Evolutionary conservation across 2,888 invertebrate species (phyloP), one percentile per base, ranked within the genome.

Genomic region (Amitus sp.): DNA sequence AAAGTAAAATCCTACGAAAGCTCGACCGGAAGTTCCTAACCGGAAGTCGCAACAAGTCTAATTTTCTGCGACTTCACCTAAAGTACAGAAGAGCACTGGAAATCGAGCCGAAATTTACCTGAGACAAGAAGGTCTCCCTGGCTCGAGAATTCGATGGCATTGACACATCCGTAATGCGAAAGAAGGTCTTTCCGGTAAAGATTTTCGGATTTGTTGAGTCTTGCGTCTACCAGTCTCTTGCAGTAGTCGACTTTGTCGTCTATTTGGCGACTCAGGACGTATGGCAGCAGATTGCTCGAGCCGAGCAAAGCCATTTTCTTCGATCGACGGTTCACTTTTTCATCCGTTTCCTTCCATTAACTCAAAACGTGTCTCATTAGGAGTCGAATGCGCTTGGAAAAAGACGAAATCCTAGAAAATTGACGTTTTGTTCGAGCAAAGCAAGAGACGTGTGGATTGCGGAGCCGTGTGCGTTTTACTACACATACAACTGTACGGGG

Each of bases 141-240:
- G 70, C 88, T 87, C 48, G 95, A 95, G 85, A 96, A 97, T 84
- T 96, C 96, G 73, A 96, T 92, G 65, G 96, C 96, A 86, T 97
- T 97, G 56, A 97, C 95, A 87, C 96, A 97, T 76, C 96, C 96
- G 86, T 90, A 96, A 86, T 96, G 96, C 68, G 93, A 92, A 68
- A 90, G 86, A 55, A 96, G 86, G 84, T 96, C 93, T 75, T 91
- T 91, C 72, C 90, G 88, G 82, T 89, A 95, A 37, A 96, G 86
- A 84, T 90, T 92, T 78, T 88, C 88, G 5, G 92, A 91, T 59
- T 85, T 85, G 54, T 85, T 84, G 63, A 92, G 84, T 63, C 92
- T 88, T 62, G 85, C 83, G 67, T 82, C 82, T 57, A 89, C 87
- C 66, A 90, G 83, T 63, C 85, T 85, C 56, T 87, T 85, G 79